phyloP scores from a whole-genome alignment of 2,888 invertebrate genomes.

The Celastrina argiolus region DNA sequence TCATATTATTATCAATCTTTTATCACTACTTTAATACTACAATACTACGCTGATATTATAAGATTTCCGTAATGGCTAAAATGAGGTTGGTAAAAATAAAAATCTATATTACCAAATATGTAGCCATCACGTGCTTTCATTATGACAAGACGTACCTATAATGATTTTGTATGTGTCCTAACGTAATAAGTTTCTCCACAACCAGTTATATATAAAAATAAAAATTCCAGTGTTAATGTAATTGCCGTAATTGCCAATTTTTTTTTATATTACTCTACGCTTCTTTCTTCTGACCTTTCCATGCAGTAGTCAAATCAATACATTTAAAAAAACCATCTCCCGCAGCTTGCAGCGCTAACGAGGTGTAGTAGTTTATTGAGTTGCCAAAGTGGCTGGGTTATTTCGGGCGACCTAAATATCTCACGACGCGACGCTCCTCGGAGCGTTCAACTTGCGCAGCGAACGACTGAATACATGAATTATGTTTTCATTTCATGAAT shows the following conservation, averaged over 20 bases:
- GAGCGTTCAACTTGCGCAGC: constrained; percentile 21
- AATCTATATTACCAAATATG: too few species aligned
- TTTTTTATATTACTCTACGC: too few species aligned
- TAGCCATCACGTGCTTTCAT: background rate
- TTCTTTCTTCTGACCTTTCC: background rate
- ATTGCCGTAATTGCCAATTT: too few species aligned
- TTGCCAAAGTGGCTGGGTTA: constrained; percentile 56
- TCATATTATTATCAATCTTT: constrained; percentile 51
- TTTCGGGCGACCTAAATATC: constrained; percentile 75
- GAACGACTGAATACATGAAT: constrained; percentile 18
- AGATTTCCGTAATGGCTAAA: background rate
- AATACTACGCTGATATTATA: background rate
- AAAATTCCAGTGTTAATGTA: too few species aligned
- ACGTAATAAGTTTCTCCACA: background rate
- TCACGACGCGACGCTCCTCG: constrained; percentile 37
- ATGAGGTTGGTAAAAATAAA: background rate
- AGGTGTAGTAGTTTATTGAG: constrained; percentile 40
- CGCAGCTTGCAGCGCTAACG: constrained; percentile 18
- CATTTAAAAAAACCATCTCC: background rate
- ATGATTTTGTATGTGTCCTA: too few species aligned
- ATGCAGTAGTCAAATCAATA: background rate
- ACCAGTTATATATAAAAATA: too few species aligned
- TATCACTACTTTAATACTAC: constrained; percentile 45
- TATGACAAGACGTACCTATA: too few species aligned
- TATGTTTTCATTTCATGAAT: constrained; percentile 16